Percentiles rank a stretch among this genome's conserved stretches.
These are phyloP conservation scores for Rhynchopsitta pachyrhyncha DNA, from an alignment of 2,113 vertebrate species.

Conservation along the genomic window DNA sequence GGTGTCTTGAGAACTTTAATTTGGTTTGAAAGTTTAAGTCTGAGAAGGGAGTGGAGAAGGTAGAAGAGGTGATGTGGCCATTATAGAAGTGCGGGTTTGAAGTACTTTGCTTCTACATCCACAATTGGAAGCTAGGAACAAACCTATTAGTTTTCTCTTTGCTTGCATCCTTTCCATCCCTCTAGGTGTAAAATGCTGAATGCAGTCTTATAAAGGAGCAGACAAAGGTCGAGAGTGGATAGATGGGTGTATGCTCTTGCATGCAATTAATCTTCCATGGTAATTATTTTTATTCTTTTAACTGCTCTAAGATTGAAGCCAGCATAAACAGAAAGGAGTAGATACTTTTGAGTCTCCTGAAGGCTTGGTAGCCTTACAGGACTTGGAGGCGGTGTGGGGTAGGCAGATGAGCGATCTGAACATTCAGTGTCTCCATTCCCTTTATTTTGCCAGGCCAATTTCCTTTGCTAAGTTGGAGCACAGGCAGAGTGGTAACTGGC, in stretches of 20 bases:
- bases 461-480: background rate
- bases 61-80: background rate
- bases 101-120: background rate
- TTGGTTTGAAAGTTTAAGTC: background rate
- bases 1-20: background rate
- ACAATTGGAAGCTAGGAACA: background rate
- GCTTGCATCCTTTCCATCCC: background rate
- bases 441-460: background rate
- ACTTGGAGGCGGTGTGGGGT: background rate
- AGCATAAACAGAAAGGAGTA: background rate
- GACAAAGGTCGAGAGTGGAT: background rate
- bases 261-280: background rate
- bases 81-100: background rate
- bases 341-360: background rate
- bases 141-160: background rate
- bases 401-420: background rate
- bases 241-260: background rate
- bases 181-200: background rate
- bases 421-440: background rate
- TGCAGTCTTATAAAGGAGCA: background rate
- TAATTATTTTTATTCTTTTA: slow-evolving; percentile 36
- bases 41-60: background rate
- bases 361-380: background rate
- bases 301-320: background rate
- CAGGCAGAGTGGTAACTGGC: background rate